Conservation (phyloP, 2,797 vertebrate species). For the Xenopus petersii region DNA sequence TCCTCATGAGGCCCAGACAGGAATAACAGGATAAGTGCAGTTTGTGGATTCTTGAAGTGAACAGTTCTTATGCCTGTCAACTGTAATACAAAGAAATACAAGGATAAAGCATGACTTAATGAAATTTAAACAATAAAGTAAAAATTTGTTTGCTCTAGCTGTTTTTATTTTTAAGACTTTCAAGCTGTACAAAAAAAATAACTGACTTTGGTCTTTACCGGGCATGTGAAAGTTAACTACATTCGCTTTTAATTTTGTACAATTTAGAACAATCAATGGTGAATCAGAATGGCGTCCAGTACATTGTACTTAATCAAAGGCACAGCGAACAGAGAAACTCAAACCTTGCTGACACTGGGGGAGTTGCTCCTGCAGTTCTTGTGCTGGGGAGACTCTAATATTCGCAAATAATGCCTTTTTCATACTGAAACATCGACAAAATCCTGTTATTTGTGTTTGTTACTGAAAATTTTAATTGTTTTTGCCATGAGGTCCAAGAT, state of each 20-base stretch:
- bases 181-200: constrained; percentile 3
- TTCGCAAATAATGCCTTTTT: background rate
- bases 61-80: constrained; percentile 3
- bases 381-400: too few relatives aligned
- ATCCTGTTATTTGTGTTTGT: background rate
- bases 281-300: background rate
- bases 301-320: background rate
- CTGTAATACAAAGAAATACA: background rate
- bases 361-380: too few relatives aligned
- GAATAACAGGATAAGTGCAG: constrained; percentile 4
- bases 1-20: constrained; percentile 51
- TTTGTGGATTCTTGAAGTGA: constrained; percentile 9
- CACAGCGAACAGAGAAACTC: background rate
- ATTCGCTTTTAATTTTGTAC: background rate
- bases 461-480: background rate
- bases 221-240: background rate
- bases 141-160: constrained; percentile 2
- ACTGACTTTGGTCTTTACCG: background rate
- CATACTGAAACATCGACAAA: background rate
- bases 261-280: background rate
- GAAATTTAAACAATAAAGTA: constrained; percentile 8
- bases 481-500: background rate
- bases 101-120: constrained; percentile 24
- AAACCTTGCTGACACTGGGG: background rate
- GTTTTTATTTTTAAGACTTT: background rate